Evolutionary conservation across 2,113 vertebrate species (phyloP).

Genomic region (Prietella phreatophila): DNA sequence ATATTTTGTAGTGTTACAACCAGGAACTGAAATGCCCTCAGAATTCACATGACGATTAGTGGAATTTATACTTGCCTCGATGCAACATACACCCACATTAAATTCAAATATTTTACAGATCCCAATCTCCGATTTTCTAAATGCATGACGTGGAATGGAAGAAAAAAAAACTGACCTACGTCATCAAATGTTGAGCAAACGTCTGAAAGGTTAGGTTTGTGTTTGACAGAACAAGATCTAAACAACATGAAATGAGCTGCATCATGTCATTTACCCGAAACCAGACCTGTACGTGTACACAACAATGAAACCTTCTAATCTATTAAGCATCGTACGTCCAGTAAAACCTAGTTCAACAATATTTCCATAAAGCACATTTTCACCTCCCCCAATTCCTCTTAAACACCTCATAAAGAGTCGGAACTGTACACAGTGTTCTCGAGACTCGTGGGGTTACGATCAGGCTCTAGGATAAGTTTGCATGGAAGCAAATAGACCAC

Average conservation of each 20-base stretch:
- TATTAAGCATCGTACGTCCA: not conserved
- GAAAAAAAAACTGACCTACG: not conserved
- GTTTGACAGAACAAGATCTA: constrained; percentile 3
- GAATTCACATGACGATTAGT: not conserved
- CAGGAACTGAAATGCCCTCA: not conserved
- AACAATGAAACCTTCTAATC: not conserved
- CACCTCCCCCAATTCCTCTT: not conserved
- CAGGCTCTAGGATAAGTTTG: not conserved
- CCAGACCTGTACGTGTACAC: not conserved
- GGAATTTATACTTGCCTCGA: not conserved
- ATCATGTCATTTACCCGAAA: not conserved
- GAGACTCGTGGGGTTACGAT: not conserved
- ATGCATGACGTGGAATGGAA: not conserved
- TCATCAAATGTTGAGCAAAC: not conserved
- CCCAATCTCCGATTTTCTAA: not conserved
- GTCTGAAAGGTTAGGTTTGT: not conserved
- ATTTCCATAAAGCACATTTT: not conserved
- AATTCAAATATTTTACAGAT: not conserved
- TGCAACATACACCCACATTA: not conserved
- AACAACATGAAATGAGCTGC: not conserved
- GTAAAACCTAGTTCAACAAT: not conserved
- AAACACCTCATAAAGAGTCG: constrained; percentile 20
- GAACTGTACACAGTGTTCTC: not conserved
- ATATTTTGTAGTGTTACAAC: not conserved
- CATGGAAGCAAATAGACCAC: constrained; percentile 22